Conservation (phyloP, 2,797 vertebrate genomes). For the Onychomys torridus region DNA sequence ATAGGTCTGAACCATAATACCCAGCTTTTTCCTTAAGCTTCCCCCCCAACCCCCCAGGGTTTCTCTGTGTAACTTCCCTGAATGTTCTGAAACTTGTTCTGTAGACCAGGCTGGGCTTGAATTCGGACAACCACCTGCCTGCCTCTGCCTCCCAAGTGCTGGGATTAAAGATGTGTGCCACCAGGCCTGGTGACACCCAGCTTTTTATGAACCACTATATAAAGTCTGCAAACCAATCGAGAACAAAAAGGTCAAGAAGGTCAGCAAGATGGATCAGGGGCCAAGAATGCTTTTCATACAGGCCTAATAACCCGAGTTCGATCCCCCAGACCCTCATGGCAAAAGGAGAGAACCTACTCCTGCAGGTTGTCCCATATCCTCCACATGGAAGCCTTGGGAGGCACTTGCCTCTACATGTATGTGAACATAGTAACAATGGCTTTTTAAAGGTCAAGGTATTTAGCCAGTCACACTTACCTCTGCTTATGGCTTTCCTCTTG, state of each 20-base stretch:
- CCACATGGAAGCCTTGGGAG: neutral
- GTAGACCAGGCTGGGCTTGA: neutral
- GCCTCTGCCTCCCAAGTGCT: neutral
- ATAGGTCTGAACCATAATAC: neutral
- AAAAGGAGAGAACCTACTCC: neutral
- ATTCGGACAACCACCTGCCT: neutral
- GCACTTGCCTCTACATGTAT: neutral
- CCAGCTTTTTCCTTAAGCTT: neutral
- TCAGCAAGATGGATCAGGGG: neutral
- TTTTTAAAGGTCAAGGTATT: neutral
- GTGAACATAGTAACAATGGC: neutral
- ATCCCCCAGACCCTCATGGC: neutral
- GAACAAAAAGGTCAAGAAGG: neutral
- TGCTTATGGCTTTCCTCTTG: constrained; percentile 98
- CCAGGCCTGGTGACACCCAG: neutral
- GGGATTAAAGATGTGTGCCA: neutral
- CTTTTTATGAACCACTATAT: neutral
- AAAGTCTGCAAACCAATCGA: neutral
- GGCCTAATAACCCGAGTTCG: neutral
- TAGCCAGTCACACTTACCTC: constrained; percentile 88
- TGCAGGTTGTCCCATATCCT: neutral
- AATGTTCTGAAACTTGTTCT: neutral
- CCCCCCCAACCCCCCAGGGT: neutral
- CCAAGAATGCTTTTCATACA: neutral
- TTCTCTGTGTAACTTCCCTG: neutral